phyloP scores from a whole-genome alignment of 2,888 invertebrate species.

The Alviniconcha strummeri region DNA sequence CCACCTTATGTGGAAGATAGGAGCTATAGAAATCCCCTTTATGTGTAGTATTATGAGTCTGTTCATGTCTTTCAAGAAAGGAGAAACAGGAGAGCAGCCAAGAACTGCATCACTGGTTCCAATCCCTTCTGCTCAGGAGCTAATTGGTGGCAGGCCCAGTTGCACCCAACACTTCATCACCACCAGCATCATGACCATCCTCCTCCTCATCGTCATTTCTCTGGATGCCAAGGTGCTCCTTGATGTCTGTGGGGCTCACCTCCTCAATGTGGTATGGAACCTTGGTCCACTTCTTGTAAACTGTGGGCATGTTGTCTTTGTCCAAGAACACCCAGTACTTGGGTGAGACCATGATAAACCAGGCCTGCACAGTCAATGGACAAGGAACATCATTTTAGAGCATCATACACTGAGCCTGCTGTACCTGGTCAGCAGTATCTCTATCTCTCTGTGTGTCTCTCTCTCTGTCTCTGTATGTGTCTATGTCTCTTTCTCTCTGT shows the following conservation, averaged over 20 bases:
- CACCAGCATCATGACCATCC: no score
- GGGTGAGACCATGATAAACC: constrained; percentile 1
- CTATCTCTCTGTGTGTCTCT: not conserved
- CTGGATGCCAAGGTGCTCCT: not conserved
- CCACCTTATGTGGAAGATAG: no score
- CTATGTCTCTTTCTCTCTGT: not conserved
- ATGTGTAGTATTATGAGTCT: no score
- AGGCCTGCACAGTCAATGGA: not conserved
- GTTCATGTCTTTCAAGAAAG: no score
- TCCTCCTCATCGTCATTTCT: no score
- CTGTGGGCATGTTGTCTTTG: not conserved
- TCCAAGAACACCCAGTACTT: constrained; percentile 14
- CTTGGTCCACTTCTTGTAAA: constrained; percentile 37
- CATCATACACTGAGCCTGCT: not conserved
- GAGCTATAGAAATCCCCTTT: no score
- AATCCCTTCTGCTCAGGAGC: no score
- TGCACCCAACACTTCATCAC: no score
- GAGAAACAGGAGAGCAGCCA: no score
- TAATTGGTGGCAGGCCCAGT: no score
- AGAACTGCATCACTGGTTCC: no score
- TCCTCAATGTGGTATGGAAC: constrained; percentile 33
- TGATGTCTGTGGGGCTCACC: constrained; percentile 29
- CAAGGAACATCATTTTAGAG: not conserved
- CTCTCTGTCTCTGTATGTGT: not conserved
- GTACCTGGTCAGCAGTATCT: not conserved